Evolutionary conservation across 1,140 invertebrate species (phyloP).

Genomic region (Drosophila pseudoananassae): DNA sequence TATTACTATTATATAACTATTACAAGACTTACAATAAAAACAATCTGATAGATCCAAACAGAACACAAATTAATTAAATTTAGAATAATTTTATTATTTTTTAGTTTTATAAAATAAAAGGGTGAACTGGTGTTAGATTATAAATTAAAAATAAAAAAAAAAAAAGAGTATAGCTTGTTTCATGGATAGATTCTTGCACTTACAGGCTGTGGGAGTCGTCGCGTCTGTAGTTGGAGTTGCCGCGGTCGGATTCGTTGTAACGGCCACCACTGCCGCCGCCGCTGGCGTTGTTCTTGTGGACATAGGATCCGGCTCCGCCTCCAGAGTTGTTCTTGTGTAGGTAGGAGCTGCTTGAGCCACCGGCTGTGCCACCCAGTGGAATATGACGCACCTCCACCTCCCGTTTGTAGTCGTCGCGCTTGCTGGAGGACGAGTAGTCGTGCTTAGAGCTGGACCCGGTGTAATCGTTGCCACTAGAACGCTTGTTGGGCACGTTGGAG

Average conservation of each 20-base stretch:
- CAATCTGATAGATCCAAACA: background rate
- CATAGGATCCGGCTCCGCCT: constrained; percentile 53
- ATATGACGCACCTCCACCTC: constrained; percentile 74
- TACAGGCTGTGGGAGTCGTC: constrained; percentile 71
- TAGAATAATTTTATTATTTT: background rate
- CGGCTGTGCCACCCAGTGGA: constrained; percentile 47
- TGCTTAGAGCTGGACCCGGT: constrained; percentile 62
- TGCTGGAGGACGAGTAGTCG: constrained; percentile 68
- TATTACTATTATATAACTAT: no score
- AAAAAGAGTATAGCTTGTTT: no score
- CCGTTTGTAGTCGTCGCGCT: constrained; percentile 72
- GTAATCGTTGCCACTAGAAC: constrained; percentile 71
- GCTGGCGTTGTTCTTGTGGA: constrained; percentile 60
- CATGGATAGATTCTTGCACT: constrained; percentile 3
- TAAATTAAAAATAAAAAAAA: background rate
- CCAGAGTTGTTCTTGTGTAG: constrained; percentile 60
- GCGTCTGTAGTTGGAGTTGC: constrained; percentile 67
- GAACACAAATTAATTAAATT: background rate
- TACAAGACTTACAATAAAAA: background rate
- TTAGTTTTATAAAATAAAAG: background rate
- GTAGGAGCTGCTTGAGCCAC: constrained; percentile 63
- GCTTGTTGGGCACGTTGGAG: constrained; percentile 62
- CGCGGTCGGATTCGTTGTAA: constrained; percentile 70
- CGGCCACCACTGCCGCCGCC: constrained; percentile 50
- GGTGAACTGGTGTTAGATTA: no score